Base-by-base conservation (phyloP, 2,888 invertebrate species). In the Matsumyia berberina region DNA sequence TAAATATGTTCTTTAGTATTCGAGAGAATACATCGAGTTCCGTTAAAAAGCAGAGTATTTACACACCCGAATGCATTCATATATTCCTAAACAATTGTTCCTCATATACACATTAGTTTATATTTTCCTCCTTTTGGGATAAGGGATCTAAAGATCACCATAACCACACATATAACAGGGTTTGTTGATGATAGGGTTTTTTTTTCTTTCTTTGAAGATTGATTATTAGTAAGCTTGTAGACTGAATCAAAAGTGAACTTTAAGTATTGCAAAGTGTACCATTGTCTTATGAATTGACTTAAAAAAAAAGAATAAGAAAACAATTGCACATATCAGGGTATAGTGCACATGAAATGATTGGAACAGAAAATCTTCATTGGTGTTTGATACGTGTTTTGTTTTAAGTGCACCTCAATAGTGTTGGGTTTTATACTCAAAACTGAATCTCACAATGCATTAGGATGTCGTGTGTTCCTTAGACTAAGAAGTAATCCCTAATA, bases 211-310 rank as follows among this genome's bases (percentile, higher is more conserved):
- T 11, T 46, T 12, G 12, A 53, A 17, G 19, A 42, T 74, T 57
- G 19, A 42, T 74, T 57, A 62, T 78, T 70, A 83, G 73, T 57
- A 64, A 69, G 67, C 58, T 69, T 62, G 62, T 83, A 83, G 83
- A 83, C 83, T 83, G 83, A 83, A 79, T 74, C 62, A 64, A 60
- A 69, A 58, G 58, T 51, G 72, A 82, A 77, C 66, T 8, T 57
- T 31, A 73, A 78, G 67, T 78, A 74, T 57, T 78, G 77, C 35
- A 3, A 33, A 69, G 57, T 58, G 1, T 44, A 67, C 46, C 46
- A 37, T 39, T 60, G 37, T 78, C 77, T 73, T 72, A 83, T 82
- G 55, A 77, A 62, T 46, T 46, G 67, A 62, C 60, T 73, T 51
- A 9, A 67, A 42, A 19, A 12, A 24, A 24, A 24, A 24, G 4